Evolutionary conservation across 2,113 vertebrate species (phyloP).

Genomic region (Gavialis gangeticus): DNA sequence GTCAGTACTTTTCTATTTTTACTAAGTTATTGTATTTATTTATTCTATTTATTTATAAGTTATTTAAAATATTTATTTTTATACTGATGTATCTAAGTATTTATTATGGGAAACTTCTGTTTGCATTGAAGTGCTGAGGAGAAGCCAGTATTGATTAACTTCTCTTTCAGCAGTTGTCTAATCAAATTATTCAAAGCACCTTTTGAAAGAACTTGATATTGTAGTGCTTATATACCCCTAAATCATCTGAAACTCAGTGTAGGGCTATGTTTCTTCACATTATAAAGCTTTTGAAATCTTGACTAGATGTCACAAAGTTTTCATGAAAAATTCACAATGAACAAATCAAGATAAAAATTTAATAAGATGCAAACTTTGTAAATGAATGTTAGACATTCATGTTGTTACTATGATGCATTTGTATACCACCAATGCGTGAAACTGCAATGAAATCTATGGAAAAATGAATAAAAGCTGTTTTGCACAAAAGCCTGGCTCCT

Average conservation of each 20-base stretch:
- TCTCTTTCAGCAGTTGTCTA: background rate
- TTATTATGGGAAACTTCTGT: background rate
- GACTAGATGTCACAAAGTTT: background rate
- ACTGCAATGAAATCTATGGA: background rate
- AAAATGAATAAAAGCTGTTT: slow-evolving; percentile 26
- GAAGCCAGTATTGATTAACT: background rate
- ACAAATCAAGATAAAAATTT: background rate
- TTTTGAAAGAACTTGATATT: no score
- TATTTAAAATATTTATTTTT: slow-evolving; percentile 53
- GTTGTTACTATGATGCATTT: background rate
- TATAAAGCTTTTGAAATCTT: no score
- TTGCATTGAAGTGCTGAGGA: background rate
- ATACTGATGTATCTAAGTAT: background rate
- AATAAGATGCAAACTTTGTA: background rate
- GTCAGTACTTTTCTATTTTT: background rate
- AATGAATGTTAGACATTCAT: background rate
- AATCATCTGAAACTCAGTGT: no score
- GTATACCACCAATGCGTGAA: background rate
- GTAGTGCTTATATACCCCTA: no score
- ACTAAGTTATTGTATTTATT: background rate
- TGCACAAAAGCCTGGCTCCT: no score
- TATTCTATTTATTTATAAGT: slow-evolving; percentile 65
- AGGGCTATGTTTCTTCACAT: no score
- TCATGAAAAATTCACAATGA: background rate
- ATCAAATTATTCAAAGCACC: no score